These are phyloP conservation scores for Centropristis striata DNA, from an alignment of 2,113 vertebrate species.

Conservation along the genomic window DNA sequence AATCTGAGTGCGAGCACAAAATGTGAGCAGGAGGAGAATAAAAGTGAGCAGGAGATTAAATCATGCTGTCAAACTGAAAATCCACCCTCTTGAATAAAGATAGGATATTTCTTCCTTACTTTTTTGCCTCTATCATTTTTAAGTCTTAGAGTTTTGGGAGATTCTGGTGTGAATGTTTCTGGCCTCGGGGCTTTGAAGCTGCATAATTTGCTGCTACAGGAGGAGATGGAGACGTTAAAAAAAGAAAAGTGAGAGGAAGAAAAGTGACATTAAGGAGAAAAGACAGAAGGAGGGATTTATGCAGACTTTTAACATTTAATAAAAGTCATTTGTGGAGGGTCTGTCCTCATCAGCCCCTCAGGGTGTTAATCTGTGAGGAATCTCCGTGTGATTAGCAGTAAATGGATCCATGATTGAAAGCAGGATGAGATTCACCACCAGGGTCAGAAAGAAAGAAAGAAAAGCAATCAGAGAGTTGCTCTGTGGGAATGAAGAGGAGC, in stretches of 20 bases:
- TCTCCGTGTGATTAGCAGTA: constrained; percentile 41
- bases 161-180: too few relatives aligned
- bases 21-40: too few relatives aligned
- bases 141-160: too few relatives aligned
- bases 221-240: neutral
- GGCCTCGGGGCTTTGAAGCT: too few relatives aligned
- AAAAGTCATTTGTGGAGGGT: constrained; percentile 43
- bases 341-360: constrained; percentile 27
- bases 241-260: neutral
- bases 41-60: too few relatives aligned
- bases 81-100: too few relatives aligned
- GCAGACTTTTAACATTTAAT: constrained; percentile 43
- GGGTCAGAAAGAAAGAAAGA: neutral
- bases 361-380: constrained; percentile 39
- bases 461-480: constrained; percentile 18
- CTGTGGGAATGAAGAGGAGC: constrained; percentile 1
- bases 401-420: constrained; percentile 39
- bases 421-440: constrained; percentile 40
- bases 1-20: too few relatives aligned
- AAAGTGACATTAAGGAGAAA: neutral
- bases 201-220: too few relatives aligned
- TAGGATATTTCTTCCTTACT: too few relatives aligned
- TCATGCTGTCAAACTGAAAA: too few relatives aligned
- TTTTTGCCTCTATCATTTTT: too few relatives aligned
- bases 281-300: neutral